Conservation (phyloP, 2,113 vertebrate genomes). For the Rhabdornis inornatus region DNA sequence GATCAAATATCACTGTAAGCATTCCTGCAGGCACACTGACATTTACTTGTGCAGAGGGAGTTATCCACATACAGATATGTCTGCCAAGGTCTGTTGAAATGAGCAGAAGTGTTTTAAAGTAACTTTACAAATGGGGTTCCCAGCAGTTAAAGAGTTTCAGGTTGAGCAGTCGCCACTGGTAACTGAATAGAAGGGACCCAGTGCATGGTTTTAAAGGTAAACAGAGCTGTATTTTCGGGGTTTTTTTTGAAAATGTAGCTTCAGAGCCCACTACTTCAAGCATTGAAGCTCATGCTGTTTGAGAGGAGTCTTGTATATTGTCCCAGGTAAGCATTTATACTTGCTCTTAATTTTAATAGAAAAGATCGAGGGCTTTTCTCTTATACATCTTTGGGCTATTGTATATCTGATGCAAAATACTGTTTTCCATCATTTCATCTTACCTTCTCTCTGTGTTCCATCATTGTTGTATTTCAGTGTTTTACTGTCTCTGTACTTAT, state of each 20-base stretch:
- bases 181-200: not conserved
- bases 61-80: not conserved
- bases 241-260: not conserved
- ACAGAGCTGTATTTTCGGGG: not conserved
- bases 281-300: not conserved
- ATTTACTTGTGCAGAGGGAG: not conserved
- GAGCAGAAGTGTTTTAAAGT: not conserved
- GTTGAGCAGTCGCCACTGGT: constrained; percentile 24
- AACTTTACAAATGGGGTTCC: not conserved
- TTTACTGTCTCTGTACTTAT: not conserved
- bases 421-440: not conserved
- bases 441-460: not conserved
- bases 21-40: not conserved
- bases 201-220: constrained; percentile 31
- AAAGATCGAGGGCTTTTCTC: not conserved
- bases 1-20: not conserved
- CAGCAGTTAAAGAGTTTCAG: not conserved
- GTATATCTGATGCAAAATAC: not conserved
- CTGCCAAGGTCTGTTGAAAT: not conserved
- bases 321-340: constrained; percentile 53
- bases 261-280: not conserved
- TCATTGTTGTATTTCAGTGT: not conserved
- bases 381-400: not conserved
- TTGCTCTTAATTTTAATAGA: not conserved
- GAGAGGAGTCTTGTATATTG: not conserved